These are phyloP conservation scores for Camarhynchus parvulus DNA, from an alignment of 2,113 vertebrate species.

Conservation along the genomic window DNA sequence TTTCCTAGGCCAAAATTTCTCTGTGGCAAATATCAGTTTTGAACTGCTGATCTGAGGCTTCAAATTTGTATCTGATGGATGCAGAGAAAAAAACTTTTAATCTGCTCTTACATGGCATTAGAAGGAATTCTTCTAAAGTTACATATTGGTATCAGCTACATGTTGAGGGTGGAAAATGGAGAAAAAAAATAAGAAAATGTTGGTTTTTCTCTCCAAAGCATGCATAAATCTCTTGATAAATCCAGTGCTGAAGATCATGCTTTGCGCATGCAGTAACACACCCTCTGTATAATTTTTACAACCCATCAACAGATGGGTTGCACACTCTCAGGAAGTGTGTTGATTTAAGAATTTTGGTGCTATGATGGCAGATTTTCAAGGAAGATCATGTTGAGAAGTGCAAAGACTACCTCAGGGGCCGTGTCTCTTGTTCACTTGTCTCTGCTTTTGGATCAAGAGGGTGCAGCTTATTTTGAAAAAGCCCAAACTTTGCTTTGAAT, in stretches of 20 bases:
- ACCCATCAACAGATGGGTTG: neutral
- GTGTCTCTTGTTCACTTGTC: neutral
- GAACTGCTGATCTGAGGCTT: neutral
- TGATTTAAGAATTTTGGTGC: neutral
- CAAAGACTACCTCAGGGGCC: neutral
- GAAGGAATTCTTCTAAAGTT: neutral
- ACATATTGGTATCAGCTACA: neutral
- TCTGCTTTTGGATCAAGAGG: neutral
- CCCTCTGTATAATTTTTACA: neutral
- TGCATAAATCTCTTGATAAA: neutral
- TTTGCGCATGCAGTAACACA: neutral
- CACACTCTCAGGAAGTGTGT: neutral
- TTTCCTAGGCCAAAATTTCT: neutral
- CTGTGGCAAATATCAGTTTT: neutral
- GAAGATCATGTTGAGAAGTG: neutral
- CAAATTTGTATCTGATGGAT: neutral
- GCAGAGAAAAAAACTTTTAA: neutral
- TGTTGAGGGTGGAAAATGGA: rapidly evolving
- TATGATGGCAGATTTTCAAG: neutral
- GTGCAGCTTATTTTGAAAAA: neutral
- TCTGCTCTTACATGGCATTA: rapidly evolving
- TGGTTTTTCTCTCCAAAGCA: neutral
- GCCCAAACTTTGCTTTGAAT: neutral
- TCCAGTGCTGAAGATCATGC: neutral
- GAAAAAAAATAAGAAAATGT: rapidly evolving